Conservation (phyloP, 2,113 vertebrate species). For the Dolichallabes microphthalmus region DNA sequence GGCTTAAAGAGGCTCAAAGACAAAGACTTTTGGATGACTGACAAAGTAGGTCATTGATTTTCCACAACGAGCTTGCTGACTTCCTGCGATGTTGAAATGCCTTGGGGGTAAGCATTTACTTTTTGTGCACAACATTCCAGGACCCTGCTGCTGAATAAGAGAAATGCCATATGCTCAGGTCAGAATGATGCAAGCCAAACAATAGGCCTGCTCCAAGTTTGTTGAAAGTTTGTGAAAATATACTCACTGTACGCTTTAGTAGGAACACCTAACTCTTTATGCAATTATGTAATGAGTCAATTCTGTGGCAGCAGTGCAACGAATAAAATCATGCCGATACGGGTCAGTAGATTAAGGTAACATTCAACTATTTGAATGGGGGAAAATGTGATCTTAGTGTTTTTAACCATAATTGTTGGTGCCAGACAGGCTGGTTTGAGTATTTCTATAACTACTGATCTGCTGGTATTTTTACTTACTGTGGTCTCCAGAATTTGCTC, state of each 20-base stretch:
- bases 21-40: slow-evolving; percentile 26
- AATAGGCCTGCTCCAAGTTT: slow-evolving; percentile 49
- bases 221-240: slow-evolving; percentile 43
- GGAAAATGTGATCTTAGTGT: not conserved
- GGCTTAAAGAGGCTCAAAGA: not conserved
- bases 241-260: not conserved
- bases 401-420: not conserved
- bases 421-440: not conserved
- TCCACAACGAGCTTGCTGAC: slow-evolving; percentile 46
- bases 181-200: slow-evolving; percentile 37
- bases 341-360: not conserved
- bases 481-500: not conserved
- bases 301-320: not conserved
- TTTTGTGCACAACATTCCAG: slow-evolving; percentile 19
- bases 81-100: slow-evolving; percentile 46
- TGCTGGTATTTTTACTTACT: not conserved
- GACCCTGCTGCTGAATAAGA: slow-evolving; percentile 47
- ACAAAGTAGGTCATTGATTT: slow-evolving; percentile 35
- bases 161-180: slow-evolving; percentile 49
- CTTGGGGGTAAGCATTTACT: slow-evolving; percentile 39
- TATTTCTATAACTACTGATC: not conserved
- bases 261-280: not conserved
- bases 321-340: not conserved
- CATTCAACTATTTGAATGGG: not conserved
- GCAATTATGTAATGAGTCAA: not conserved